Evolutionary conservation across 92 coral and sea anemone genomes (phyloP).

Genomic region (Porites cylindrica): DNA sequence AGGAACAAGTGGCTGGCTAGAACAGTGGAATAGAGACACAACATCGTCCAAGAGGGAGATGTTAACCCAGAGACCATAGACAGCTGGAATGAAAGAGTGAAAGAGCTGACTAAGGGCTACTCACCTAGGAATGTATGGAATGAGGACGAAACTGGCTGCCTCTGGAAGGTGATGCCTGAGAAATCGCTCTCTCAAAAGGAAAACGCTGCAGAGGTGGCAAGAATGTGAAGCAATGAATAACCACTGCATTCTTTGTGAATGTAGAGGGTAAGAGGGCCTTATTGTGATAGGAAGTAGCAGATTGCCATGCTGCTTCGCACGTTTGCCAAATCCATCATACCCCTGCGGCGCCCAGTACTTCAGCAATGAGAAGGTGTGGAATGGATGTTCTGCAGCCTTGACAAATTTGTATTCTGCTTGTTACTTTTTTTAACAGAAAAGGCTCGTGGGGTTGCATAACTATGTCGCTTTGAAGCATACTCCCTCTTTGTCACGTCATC

Average conservation of each 20-base stretch:
- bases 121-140: slow-evolving; percentile 56
- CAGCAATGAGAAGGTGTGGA: not conserved
- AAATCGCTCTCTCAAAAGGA: slow-evolving; percentile 43
- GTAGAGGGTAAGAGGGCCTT: slow-evolving; percentile 39
- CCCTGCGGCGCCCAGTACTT: slow-evolving; percentile 54
- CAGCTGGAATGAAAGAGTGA: slow-evolving; percentile 63
- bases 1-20: slow-evolving; percentile 34
- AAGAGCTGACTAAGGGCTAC: slow-evolving; percentile 37
- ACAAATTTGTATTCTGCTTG: too few relatives aligned
- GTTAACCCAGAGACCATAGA: slow-evolving; percentile 54
- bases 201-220: slow-evolving; percentile 36
- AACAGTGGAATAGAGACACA: slow-evolving; percentile 39
- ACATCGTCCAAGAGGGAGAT: slow-evolving; percentile 50
- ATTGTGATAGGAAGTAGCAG: slow-evolving; percentile 47
- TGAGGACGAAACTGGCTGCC: slow-evolving; percentile 61
- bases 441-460: too few relatives aligned
- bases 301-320: slow-evolving; percentile 31
- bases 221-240: slow-evolving; percentile 38
- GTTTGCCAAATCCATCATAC: slow-evolving; percentile 18
- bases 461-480: too few relatives aligned
- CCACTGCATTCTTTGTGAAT: slow-evolving; percentile 45
- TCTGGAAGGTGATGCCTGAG: slow-evolving; percentile 54
- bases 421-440: too few relatives aligned
- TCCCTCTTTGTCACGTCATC: too few relatives aligned
- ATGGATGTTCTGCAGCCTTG: too few relatives aligned